phyloP scores from a whole-genome alignment of 2,113 vertebrate species.

The Petrocephalus zakoni region DNA sequence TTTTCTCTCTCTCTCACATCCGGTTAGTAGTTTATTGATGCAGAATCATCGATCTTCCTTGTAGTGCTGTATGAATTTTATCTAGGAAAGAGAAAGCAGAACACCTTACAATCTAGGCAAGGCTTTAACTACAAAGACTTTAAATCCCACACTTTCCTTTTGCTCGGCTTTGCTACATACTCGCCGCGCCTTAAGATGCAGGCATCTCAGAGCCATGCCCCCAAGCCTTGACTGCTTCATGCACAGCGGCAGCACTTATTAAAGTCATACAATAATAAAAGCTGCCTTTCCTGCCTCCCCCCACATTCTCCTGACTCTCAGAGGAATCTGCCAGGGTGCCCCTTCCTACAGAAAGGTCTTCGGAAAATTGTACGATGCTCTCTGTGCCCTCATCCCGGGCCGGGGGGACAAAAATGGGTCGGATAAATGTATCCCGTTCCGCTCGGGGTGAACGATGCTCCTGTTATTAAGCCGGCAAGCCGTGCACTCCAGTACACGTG shows the following conservation, averaged over 20 bases:
- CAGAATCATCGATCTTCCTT: background rate
- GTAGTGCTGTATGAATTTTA: background rate
- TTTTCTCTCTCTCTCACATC: background rate
- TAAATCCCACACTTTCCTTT: background rate
- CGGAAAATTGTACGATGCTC: background rate
- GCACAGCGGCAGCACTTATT: background rate
- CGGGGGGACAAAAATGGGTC: background rate
- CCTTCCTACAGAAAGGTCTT: constrained; percentile 2
- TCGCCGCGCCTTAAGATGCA: background rate
- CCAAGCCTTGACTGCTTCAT: background rate
- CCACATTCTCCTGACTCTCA: background rate
- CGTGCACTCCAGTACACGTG: background rate
- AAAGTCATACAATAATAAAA: constrained; percentile 10
- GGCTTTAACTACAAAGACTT: background rate
- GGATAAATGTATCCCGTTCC: background rate
- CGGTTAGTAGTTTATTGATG: background rate
- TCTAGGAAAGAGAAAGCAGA: background rate
- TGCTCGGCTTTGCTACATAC: background rate
- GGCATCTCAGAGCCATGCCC: background rate
- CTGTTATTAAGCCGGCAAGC: background rate
- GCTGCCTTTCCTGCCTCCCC: background rate
- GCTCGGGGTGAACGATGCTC: background rate
- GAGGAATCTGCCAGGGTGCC: background rate
- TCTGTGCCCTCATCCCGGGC: background rate
- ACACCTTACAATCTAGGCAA: background rate